These are phyloP conservation scores for Torymus texanus DNA, from an alignment of 2,888 invertebrate genomes.

Conservation along the genomic window DNA sequence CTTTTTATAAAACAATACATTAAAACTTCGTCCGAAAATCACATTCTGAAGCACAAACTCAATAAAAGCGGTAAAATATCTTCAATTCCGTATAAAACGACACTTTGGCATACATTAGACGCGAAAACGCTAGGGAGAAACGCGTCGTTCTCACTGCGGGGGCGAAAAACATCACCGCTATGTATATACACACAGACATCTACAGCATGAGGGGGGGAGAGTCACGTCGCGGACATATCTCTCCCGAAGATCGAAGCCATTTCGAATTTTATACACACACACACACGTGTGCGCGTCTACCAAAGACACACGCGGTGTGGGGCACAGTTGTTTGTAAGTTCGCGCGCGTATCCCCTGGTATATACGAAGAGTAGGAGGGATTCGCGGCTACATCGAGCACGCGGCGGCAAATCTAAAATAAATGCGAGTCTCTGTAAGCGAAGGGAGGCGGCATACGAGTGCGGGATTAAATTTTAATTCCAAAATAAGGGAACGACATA, in stretches of 20 bases:
- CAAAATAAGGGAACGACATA: constrained; percentile 73
- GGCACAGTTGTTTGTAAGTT: constrained; percentile 40
- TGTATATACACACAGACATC: too few relatives aligned
- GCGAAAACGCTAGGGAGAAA: constrained; percentile 18
- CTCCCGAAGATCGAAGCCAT: constrained; percentile 39
- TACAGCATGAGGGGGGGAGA: not conserved
- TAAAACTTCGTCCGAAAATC: too few relatives aligned
- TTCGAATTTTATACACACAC: constrained; percentile 41
- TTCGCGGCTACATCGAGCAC: constrained; percentile 54
- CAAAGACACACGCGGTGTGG: constrained; percentile 17
- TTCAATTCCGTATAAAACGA: constrained; percentile 14
- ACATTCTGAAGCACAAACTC: too few relatives aligned
- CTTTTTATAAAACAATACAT: too few relatives aligned
- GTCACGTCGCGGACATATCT: constrained; percentile 47
- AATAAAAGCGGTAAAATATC: constrained; percentile 2
- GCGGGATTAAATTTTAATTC: constrained; percentile 74
- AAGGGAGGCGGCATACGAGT: not conserved
- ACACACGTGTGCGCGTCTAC: not conserved
- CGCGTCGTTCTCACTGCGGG: not conserved
- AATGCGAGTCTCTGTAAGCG: constrained; percentile 65
- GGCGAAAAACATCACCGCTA: too few relatives aligned
- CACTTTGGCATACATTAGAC: constrained; percentile 29
- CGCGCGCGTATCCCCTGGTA: constrained; percentile 9
- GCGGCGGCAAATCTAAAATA: constrained; percentile 66
- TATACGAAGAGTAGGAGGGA: not conserved